phyloP scores from a whole-genome alignment of 2,797 vertebrate species.

The Eurystomus glaucurus region DNA sequence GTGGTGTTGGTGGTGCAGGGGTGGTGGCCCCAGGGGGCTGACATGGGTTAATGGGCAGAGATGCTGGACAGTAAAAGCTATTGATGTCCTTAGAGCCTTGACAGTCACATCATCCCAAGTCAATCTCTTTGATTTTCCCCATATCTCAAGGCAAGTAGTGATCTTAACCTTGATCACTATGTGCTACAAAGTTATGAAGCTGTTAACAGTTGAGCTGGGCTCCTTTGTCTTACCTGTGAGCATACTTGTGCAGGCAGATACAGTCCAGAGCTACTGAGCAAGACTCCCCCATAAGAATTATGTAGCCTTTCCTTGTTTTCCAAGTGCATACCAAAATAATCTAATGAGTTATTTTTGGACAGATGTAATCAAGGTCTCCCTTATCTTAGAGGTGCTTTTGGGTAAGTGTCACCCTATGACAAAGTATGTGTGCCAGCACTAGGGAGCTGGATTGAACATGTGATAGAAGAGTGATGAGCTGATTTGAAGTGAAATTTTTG shows the following conservation, averaged over 20 bases:
- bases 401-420: background rate
- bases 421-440: background rate
- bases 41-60: background rate
- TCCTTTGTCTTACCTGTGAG: background rate
- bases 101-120: too few relatives aligned
- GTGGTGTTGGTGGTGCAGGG: background rate
- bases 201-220: background rate
- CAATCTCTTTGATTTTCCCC: background rate
- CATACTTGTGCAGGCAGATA: background rate
- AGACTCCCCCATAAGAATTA: background rate
- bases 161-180: background rate
- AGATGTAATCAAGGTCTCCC: background rate
- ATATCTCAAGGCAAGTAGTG: background rate
- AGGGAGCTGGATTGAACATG: background rate
- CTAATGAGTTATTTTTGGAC: background rate
- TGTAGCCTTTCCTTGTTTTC: background rate
- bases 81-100: background rate
- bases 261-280: fast-evolving
- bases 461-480: background rate
- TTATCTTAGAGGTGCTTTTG: background rate
- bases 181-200: background rate
- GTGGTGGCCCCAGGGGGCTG: background rate
- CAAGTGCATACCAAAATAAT: background rate
- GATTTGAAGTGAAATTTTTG: background rate
- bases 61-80: background rate